phyloP scores from a whole-genome alignment of 2,888 invertebrate species.

The Hyppa rectilinea region DNA sequence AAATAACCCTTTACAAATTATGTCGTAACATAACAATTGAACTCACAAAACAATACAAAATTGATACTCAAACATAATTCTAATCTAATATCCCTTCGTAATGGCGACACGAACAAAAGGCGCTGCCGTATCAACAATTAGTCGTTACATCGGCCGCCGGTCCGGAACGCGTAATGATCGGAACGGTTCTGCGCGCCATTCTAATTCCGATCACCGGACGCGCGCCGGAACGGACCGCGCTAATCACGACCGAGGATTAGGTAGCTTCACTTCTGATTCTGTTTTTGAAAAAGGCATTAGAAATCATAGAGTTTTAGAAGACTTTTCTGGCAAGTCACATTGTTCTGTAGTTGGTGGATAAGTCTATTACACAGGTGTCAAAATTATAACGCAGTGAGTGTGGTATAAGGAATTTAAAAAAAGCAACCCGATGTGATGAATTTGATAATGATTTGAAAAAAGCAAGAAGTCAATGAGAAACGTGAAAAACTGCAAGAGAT shows the following conservation, averaged over 20 bases:
- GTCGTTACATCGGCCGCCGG: conserved; percentile 57
- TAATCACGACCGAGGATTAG: conserved; percentile 58
- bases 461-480: not conserved
- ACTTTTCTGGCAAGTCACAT: not conserved
- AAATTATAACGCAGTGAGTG: not conserved
- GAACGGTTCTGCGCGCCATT: conserved; percentile 68
- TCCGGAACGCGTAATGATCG: conserved; percentile 75
- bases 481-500: no score
- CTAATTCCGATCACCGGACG: conserved; percentile 70
- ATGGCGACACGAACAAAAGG: conserved; percentile 62
- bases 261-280: conserved; percentile 65
- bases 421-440: not conserved
- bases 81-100: conserved; percentile 54
- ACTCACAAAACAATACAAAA: conserved; percentile 45
- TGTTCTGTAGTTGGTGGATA: not conserved
- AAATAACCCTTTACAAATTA: not conserved
- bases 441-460: not conserved
- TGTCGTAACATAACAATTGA: conserved; percentile 27
- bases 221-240: conserved; percentile 55
- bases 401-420: not conserved
- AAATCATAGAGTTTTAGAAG: not conserved
- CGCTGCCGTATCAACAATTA: conserved; percentile 62
- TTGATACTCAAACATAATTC: conserved; percentile 52
- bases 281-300: conserved; percentile 1
- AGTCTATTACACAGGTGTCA: not conserved